Evolutionary conservation across 2,797 vertebrate genomes (phyloP).

Genomic region (Halcyon chelicuti): DNA sequence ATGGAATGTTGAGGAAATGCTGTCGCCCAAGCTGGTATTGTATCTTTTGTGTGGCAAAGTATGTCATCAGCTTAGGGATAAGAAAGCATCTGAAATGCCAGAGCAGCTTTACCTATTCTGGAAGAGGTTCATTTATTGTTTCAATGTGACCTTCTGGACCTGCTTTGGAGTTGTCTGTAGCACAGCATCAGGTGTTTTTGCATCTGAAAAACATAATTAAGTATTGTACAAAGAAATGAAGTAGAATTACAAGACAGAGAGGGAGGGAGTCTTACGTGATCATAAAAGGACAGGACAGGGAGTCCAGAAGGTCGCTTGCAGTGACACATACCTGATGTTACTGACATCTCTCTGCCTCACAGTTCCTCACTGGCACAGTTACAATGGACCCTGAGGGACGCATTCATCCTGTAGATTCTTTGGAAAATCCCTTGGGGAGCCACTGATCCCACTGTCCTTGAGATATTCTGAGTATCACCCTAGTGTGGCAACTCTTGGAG

Average conservation of each 20-base stretch:
- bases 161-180: neutral
- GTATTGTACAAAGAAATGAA: neutral
- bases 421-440: neutral
- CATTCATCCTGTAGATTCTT: neutral
- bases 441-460: neutral
- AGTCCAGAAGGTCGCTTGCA: rapidly evolving
- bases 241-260: neutral
- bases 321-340: neutral
- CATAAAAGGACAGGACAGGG: neutral
- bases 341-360: neutral
- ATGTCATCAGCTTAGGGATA: neutral
- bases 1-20: neutral
- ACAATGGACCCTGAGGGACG: neutral
- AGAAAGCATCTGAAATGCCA: neutral
- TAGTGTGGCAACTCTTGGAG: neutral
- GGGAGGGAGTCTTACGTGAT: neutral
- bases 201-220: neutral
- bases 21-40: neutral
- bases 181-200: neutral
- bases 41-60: neutral
- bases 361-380: neutral
- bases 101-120: neutral
- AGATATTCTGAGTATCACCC: neutral
- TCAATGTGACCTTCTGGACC: neutral
- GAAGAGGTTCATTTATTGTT: neutral